phyloP scores from a whole-genome alignment of 2,113 vertebrate species.

The Rhineura floridana region DNA sequence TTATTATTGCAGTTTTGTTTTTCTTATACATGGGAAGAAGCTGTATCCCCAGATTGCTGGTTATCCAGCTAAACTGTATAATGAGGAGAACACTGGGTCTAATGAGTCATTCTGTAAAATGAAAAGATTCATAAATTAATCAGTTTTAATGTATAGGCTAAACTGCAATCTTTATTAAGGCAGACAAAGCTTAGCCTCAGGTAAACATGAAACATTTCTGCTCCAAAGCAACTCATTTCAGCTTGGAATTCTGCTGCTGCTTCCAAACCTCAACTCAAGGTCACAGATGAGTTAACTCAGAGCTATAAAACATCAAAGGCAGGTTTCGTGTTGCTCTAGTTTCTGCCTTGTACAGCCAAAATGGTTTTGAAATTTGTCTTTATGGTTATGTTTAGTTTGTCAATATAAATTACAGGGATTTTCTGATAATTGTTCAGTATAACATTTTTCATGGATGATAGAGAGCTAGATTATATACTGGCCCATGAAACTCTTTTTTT shows the following conservation, averaged over 20 bases:
- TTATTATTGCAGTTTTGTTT: not conserved
- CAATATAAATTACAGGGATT: not conserved
- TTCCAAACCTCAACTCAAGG: not conserved
- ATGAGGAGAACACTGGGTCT: slow-evolving; percentile 32
- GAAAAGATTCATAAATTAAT: slow-evolving; percentile 66
- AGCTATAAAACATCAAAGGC: not conserved
- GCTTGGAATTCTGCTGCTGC: not conserved
- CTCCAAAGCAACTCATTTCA: slow-evolving; percentile 47
- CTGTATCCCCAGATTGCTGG: slow-evolving; percentile 42
- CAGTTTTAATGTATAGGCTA: slow-evolving; percentile 66
- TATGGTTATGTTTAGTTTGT: not conserved
- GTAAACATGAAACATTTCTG: slow-evolving; percentile 55
- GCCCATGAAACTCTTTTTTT: no score
- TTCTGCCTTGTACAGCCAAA: not conserved
- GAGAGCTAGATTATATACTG: no score
- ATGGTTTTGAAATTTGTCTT: not conserved
- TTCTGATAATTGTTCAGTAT: not conserved
- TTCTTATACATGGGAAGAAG: not conserved
- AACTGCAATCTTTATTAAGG: slow-evolving; percentile 68
- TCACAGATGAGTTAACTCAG: not conserved
- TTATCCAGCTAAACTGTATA: slow-evolving; percentile 41
- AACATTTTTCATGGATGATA: no score
- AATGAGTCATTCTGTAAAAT: slow-evolving; percentile 62
- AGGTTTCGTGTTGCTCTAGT: no score
- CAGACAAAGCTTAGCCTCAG: slow-evolving; percentile 61